A percentile compares a stretch with the other conserved stretches of the same genome.
phyloP scores from a whole-genome alignment of 1,140 invertebrate species.

The Drosophila suzukii region DNA sequence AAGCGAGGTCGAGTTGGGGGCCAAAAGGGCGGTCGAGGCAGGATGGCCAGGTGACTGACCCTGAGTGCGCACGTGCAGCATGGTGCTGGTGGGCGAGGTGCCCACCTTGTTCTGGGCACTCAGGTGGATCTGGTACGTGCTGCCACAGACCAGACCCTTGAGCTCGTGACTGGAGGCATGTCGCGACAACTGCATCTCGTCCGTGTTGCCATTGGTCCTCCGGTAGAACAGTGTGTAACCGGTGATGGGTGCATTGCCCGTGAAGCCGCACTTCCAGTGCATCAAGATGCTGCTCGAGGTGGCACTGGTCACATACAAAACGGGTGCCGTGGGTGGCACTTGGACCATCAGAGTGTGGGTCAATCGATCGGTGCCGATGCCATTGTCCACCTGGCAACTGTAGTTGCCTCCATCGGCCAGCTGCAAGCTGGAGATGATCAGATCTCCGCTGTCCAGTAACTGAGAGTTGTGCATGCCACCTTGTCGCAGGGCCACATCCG shows the following conservation, averaged over 20 bases:
- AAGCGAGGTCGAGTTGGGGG: constrained; percentile 90
- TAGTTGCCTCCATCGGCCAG: constrained; percentile 90
- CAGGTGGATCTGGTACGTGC: constrained; percentile 90
- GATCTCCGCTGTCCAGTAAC: constrained; percentile 87
- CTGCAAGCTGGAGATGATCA: constrained; percentile 88
- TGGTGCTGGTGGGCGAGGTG: constrained; percentile 88
- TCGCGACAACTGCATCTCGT: constrained; percentile 88
- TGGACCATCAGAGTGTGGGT: constrained; percentile 88
- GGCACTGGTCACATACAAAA: constrained; percentile 89
- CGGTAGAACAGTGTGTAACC: constrained; percentile 89
- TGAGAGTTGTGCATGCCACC: constrained; percentile 86
- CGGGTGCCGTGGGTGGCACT: constrained; percentile 89
- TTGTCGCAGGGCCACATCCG: constrained; percentile 85
- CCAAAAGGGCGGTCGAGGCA: constrained; percentile 87
- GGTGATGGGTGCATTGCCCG: constrained; percentile 88
- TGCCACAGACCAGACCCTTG: constrained; percentile 90
- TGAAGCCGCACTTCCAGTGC: constrained; percentile 90
- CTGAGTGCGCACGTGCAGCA: constrained; percentile 89
- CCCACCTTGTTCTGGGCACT: constrained; percentile 91
- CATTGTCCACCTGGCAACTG: constrained; percentile 90
- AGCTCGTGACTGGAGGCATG: constrained; percentile 88
- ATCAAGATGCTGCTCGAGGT: constrained; percentile 89
- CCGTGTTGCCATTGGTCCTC: constrained; percentile 87
- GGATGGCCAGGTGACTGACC: constrained; percentile 90
- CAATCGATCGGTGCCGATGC: constrained; percentile 88